phyloP scores from a whole-genome alignment of 2,888 invertebrate genomes.

The Ctenicera cuprea region DNA sequence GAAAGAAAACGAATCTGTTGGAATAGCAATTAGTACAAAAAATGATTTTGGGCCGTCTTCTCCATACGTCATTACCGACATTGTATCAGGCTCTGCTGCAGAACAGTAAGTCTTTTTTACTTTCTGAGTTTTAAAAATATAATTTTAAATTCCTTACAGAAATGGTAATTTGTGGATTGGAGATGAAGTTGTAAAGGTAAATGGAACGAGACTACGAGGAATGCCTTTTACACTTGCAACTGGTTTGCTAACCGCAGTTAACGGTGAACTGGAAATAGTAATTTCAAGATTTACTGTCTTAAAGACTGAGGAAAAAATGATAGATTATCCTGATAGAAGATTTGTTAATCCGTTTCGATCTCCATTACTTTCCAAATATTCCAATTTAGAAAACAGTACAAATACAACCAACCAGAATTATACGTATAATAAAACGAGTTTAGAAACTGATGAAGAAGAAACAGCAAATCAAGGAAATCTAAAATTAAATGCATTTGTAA shows the following conservation, averaged over 20 bases:
- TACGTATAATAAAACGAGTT: neutral
- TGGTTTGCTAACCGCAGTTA: constrained; percentile 68
- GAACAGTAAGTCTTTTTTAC: constrained; percentile 69
- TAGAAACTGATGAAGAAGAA: neutral
- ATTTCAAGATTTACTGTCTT: constrained; percentile 61
- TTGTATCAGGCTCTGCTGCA: constrained; percentile 73
- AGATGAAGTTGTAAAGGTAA: constrained; percentile 93
- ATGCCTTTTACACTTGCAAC: constrained; percentile 80
- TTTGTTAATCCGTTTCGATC: constrained; percentile 54
- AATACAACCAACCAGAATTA: neutral
- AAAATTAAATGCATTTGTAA: neutral
- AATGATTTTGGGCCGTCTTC: constrained; percentile 57
- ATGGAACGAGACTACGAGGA: constrained; percentile 87
- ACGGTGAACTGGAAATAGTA: constrained; percentile 72
- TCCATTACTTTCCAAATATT: constrained; percentile 41
- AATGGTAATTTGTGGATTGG: constrained; percentile 88
- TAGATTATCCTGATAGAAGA: constrained; percentile 29
- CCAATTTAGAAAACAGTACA: constrained; percentile 7
- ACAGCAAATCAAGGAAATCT: neutral
- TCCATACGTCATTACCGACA: constrained; percentile 73
- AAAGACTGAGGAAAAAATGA: constrained; percentile 18
- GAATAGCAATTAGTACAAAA: constrained; percentile 63
- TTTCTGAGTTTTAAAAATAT: constrained; percentile 1
- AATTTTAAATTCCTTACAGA: constrained; percentile 71
- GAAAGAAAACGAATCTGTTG: constrained; percentile 59